These are phyloP conservation scores for Anolis sagrei DNA, from an alignment of 2,113 vertebrate species.

Conservation along the genomic window DNA sequence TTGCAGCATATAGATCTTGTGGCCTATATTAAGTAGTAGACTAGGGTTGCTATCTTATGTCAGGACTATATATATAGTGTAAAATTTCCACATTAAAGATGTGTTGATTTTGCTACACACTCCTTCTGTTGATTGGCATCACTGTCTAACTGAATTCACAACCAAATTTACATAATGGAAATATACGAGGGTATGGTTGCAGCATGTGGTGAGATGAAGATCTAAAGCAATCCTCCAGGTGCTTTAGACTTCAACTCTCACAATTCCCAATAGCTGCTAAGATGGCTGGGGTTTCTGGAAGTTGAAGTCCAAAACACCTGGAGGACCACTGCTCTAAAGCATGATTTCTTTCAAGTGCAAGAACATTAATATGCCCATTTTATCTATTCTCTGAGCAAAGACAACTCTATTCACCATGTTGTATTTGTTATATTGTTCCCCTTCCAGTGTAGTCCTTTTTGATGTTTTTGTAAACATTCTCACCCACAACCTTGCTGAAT, in stretches of 20 bases:
- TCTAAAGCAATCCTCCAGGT: no score
- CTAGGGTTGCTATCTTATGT: no score
- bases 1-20: not conserved
- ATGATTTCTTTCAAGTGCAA: no score
- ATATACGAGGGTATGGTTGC: not conserved
- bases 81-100: no score
- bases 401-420: not conserved
- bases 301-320: not conserved
- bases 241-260: no score
- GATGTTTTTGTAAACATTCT: slow-evolving; percentile 88
- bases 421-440: not conserved
- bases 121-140: no score
- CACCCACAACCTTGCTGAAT: slow-evolving; percentile 85
- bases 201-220: not conserved
- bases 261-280: no score
- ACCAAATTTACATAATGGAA: not conserved
- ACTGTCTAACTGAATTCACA: no score
- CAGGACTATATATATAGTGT: no score
- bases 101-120: no score
- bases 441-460: slow-evolving; percentile 82
- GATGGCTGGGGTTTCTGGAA: no score
- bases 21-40: not conserved
- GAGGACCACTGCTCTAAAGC: not conserved
- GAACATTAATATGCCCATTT: not conserved
- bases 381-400: not conserved